Evolutionary conservation across 2,797 vertebrate genomes (phyloP).

Genomic region (Etheostoma perlongum): DNA sequence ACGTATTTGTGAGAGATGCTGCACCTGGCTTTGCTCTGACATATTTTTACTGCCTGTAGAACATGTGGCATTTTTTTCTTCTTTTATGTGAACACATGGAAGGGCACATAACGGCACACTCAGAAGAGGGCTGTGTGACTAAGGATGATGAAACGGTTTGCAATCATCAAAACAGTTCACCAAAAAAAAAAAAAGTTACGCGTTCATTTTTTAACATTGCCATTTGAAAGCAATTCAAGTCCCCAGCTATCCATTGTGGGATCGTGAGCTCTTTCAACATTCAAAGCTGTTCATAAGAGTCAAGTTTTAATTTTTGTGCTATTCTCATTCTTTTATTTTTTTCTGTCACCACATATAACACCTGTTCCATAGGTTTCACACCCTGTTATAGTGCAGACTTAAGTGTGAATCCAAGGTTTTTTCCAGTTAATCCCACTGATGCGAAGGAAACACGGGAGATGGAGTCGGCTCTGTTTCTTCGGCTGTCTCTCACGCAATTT

Average conservation of each 20-base stretch:
- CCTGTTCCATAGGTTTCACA: neutral
- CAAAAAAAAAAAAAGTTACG: slow-evolving; percentile 13
- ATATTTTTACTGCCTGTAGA: slow-evolving; percentile 41
- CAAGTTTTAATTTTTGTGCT: neutral
- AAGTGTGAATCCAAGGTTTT: slow-evolving; percentile 23
- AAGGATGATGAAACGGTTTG: slow-evolving; percentile 50
- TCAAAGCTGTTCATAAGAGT: too few relatives aligned
- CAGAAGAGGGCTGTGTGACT: slow-evolving; percentile 7
- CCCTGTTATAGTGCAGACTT: neutral
- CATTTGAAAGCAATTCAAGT: neutral
- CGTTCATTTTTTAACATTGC: neutral
- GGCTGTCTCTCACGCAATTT: slow-evolving; percentile 19
- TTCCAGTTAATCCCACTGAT: slow-evolving; percentile 24
- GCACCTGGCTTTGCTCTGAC: slow-evolving; percentile 51
- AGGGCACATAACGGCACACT: slow-evolving; percentile 15
- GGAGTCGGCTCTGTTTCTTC: slow-evolving; percentile 6
- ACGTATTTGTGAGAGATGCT: slow-evolving; percentile 27
- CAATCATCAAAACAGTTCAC: slow-evolving; percentile 28
- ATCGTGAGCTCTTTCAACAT: too few relatives aligned
- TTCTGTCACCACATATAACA: neutral
- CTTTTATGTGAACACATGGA: slow-evolving; percentile 17
- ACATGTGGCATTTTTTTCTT: slow-evolving; percentile 31
- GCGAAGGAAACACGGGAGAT: slow-evolving; percentile 1
- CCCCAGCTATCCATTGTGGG: too few relatives aligned
- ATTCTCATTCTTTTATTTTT: neutral